phyloP scores from a whole-genome alignment of 2,888 invertebrate genomes.

The Andrena trimmerana region DNA sequence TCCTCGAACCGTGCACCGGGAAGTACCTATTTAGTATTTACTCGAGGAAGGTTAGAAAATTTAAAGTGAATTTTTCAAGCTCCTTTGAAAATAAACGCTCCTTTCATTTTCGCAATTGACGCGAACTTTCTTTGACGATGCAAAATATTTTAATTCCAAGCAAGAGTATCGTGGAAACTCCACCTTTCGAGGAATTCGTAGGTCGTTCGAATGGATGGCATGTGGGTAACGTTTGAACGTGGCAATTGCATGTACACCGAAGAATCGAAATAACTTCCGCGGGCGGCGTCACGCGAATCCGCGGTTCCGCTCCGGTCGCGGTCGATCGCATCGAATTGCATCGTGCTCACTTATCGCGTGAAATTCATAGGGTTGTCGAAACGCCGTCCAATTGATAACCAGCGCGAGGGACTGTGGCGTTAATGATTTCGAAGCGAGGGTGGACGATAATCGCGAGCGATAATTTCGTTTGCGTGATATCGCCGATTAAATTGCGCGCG shows the following conservation, averaged over 20 bases:
- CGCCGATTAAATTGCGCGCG: background rate
- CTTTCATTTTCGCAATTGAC: too few species aligned
- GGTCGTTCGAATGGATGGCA: too few species aligned
- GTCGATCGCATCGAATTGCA: background rate
- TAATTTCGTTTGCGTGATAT: slow-evolving; percentile 5
- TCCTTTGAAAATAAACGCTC: too few species aligned
- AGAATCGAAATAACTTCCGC: slow-evolving; percentile 18
- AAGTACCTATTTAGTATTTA: too few species aligned
- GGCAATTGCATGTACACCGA: background rate
- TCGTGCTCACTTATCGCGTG: background rate
- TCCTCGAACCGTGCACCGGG: too few species aligned
- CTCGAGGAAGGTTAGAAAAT: too few species aligned
- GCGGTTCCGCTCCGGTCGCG: slow-evolving; percentile 7
- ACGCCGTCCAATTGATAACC: background rate
- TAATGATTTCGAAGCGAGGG: background rate
- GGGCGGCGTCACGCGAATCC: background rate
- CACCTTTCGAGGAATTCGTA: too few species aligned
- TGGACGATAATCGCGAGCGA: slow-evolving; percentile 1
- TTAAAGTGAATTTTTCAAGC: too few species aligned
- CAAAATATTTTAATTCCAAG: too few species aligned
- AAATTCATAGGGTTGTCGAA: background rate
- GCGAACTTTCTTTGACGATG: too few species aligned
- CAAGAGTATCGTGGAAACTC: too few species aligned
- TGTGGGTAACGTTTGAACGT: too few species aligned
- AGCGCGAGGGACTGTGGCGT: slow-evolving; percentile 3